Percentiles rank a stretch among this genome's conserved stretches.
These are phyloP conservation scores for Pseudomugil tenellus DNA, from an alignment of 2,797 vertebrate species.

Conservation along the genomic window DNA sequence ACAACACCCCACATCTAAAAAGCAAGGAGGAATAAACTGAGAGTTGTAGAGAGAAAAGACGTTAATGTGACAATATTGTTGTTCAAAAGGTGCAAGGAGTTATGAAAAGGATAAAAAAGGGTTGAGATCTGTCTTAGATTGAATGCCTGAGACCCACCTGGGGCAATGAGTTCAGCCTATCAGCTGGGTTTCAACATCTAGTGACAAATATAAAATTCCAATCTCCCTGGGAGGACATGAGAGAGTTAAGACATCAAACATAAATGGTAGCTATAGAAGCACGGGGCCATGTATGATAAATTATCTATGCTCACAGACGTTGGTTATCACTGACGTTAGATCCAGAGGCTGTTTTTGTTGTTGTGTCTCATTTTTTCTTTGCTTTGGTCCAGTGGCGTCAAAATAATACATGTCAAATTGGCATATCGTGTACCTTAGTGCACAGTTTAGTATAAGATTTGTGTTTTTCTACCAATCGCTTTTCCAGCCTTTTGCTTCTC, in stretches of 20 bases:
- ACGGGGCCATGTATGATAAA: constrained; percentile 6
- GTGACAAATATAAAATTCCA: constrained; percentile 34
- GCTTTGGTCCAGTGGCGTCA: constrained; percentile 19
- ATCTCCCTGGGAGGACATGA: constrained; percentile 13
- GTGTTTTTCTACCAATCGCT: no score
- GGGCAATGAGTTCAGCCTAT: constrained; percentile 42
- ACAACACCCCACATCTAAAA: constrained; percentile 6
- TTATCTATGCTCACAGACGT: constrained; percentile 13
- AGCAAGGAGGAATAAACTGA: background rate
- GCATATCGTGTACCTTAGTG: constrained; percentile 19
- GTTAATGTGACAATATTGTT: constrained; percentile 2
- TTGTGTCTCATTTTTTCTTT: constrained; percentile 15
- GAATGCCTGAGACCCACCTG: constrained; percentile 8
- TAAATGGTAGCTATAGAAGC: constrained; percentile 4
- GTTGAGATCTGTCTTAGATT: constrained; percentile 33
- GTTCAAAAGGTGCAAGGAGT: constrained; percentile 3
- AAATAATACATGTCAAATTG: constrained; percentile 16
- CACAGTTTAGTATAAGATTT: no score
- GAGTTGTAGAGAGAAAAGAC: constrained; percentile 6
- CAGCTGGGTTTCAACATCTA: constrained; percentile 7
- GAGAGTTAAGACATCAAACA: constrained; percentile 17
- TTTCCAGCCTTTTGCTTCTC: no score
- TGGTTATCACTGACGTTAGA: constrained; percentile 30
- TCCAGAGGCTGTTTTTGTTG: constrained; percentile 24
- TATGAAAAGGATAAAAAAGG: constrained; percentile 10